These are phyloP conservation scores for Ellobium chinense DNA, from an alignment of 2,888 invertebrate genomes.

Conservation along the genomic window DNA sequence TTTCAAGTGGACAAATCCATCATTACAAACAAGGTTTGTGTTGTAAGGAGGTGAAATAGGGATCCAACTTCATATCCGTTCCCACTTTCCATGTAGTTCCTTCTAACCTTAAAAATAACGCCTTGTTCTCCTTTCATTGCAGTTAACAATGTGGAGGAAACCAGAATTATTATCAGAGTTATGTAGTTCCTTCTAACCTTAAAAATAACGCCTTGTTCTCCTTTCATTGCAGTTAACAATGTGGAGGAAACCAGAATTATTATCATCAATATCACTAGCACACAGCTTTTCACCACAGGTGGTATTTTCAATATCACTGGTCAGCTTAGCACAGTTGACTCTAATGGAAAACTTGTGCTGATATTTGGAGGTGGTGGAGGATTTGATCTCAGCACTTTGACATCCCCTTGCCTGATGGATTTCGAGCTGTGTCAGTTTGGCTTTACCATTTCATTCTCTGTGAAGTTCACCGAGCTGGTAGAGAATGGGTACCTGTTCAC, in stretches of 20 bases:
- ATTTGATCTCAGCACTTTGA: constrained; percentile 25
- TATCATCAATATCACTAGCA: constrained; percentile 33
- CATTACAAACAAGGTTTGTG: too few relatives aligned
- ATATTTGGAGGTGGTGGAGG: constrained; percentile 33
- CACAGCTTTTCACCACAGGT: constrained; percentile 41
- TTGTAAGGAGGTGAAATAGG: too few relatives aligned
- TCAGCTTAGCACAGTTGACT: not conserved
- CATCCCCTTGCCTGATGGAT: constrained; percentile 51
- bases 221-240: constrained; percentile 42
- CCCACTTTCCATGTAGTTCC: too few relatives aligned
- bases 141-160: constrained; percentile 47
- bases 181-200: too few relatives aligned
- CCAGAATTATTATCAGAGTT: constrained; percentile 42
- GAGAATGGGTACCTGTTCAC: constrained; percentile 54
- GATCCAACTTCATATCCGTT: too few relatives aligned
- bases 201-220: too few relatives aligned
- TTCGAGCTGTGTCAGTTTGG: constrained; percentile 55
- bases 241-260: constrained; percentile 43
- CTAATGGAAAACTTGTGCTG: constrained; percentile 1
- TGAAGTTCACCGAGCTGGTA: constrained; percentile 49
- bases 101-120: too few relatives aligned
- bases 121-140: constrained; percentile 17
- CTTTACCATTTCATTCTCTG: constrained; percentile 50
- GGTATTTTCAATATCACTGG: constrained; percentile 42
- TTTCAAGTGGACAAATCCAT: too few relatives aligned